Evolutionary conservation across 2,888 invertebrate genomes (phyloP).

Genomic region (Fissipunctia ypsillon): DNA sequence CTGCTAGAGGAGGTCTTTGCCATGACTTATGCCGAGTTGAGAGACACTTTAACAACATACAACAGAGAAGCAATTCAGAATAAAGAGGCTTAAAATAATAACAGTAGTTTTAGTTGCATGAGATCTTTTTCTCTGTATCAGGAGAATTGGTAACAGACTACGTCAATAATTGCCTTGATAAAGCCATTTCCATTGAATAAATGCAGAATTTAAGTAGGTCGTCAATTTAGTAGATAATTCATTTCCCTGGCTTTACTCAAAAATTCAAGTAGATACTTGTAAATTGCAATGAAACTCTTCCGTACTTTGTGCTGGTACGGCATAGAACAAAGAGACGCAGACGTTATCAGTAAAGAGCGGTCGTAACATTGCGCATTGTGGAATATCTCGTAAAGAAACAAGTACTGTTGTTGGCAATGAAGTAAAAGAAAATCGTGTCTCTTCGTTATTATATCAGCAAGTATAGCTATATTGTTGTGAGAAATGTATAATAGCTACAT

Average conservation of each 20-base stretch:
- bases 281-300: not conserved
- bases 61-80: not conserved
- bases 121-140: no score
- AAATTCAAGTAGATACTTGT: not conserved
- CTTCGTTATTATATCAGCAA: not conserved
- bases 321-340: not conserved
- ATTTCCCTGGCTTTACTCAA: not conserved
- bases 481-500: no score
- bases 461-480: not conserved
- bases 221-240: no score
- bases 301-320: not conserved
- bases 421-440: not conserved
- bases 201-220: no score
- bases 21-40: not conserved
- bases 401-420: not conserved
- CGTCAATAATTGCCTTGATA: no score
- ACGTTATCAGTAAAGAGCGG: not conserved
- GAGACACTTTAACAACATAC: not conserved
- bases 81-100: not conserved
- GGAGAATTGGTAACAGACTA: not conserved
- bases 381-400: not conserved
- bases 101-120: not conserved
- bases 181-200: not conserved
- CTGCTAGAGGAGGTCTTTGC: not conserved
- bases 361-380: not conserved